These are phyloP conservation scores for Notoglanidium macrostoma DNA, from an alignment of 2,797 vertebrate genomes.

Conservation along the genomic window DNA sequence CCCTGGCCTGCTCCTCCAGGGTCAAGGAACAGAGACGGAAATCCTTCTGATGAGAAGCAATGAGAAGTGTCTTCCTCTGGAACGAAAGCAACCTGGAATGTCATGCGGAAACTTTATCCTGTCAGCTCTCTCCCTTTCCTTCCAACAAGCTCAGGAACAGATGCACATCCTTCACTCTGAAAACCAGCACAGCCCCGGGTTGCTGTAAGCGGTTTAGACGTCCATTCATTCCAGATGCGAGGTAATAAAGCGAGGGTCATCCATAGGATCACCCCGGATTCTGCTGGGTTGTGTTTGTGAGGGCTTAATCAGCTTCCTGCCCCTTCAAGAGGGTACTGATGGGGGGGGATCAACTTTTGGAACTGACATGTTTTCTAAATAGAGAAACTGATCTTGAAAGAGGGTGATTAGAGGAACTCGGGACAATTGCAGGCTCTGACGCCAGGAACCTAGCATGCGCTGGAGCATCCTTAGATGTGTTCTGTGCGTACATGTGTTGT, in stretches of 20 bases:
- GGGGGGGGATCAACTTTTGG: conserved; percentile 30
- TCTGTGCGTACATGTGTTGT: conserved; percentile 45
- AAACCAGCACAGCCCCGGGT: conserved; percentile 50
- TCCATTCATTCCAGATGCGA: conserved; percentile 65
- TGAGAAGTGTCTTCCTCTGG: conserved; percentile 60
- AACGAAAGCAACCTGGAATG: conserved; percentile 68
- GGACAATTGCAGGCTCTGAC: conserved; percentile 41
- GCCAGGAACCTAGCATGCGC: conserved; percentile 44
- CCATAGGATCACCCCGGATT: conserved; percentile 24
- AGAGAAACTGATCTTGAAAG: conserved; percentile 56
- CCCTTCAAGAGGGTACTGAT: conserved; percentile 17
- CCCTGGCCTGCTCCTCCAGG: conserved; percentile 56
- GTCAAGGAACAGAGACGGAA: conserved; percentile 65
- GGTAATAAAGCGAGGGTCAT: conserved; percentile 59
- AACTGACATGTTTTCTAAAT: conserved; percentile 52
- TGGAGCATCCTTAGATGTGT: conserved; percentile 3
- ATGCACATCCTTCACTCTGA: conserved; percentile 67
- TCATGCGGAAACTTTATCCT: conserved; percentile 67
- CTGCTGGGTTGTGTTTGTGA: conserved; percentile 11
- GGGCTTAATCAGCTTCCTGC: conserved; percentile 43
- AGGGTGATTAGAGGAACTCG: conserved; percentile 36
- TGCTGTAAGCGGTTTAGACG: conserved; percentile 52
- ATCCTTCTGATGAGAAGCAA: conserved; percentile 58
- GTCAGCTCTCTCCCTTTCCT: conserved; percentile 58
- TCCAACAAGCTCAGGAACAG: conserved; percentile 64